phyloP scores from a whole-genome alignment of 2,888 invertebrate genomes.

The Polydrusus pterygomalis region DNA sequence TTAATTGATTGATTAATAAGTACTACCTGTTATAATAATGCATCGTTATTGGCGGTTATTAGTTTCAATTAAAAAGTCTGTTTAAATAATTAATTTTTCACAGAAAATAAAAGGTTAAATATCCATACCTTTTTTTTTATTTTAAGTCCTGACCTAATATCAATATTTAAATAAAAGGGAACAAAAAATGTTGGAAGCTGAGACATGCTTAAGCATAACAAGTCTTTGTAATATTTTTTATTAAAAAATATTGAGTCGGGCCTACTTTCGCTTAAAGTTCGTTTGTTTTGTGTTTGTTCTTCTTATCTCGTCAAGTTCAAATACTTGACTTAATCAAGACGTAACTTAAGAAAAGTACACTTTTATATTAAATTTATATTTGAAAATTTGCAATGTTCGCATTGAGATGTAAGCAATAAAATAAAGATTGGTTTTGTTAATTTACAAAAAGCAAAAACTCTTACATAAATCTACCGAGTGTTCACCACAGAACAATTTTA shows the following conservation, averaged over 20 bases:
- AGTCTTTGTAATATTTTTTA: neutral
- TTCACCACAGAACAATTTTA: no score
- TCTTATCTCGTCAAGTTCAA: neutral
- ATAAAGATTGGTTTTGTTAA: neutral
- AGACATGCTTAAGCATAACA: slow-evolving; percentile 1
- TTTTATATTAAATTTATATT: neutral
- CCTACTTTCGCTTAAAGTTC: neutral
- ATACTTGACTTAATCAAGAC: neutral
- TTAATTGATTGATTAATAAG: no score
- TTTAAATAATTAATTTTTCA: no score
- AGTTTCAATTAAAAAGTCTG: no score
- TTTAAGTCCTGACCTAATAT: no score
- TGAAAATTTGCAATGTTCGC: slow-evolving; percentile 2
- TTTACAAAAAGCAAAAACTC: neutral
- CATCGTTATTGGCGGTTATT: no score
- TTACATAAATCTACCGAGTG: no score
- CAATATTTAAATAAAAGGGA: neutral
- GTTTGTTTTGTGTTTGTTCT: neutral
- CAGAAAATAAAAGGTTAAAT: no score
- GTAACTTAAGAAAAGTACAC: neutral
- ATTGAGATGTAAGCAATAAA: neutral
- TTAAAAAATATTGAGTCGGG: neutral
- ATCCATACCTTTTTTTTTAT: no score
- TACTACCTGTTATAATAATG: no score
- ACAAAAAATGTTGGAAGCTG: neutral